These are phyloP conservation scores for Siderastrea siderea DNA, from an alignment of 92 coral and sea anemone genomes.

Conservation along the genomic window DNA sequence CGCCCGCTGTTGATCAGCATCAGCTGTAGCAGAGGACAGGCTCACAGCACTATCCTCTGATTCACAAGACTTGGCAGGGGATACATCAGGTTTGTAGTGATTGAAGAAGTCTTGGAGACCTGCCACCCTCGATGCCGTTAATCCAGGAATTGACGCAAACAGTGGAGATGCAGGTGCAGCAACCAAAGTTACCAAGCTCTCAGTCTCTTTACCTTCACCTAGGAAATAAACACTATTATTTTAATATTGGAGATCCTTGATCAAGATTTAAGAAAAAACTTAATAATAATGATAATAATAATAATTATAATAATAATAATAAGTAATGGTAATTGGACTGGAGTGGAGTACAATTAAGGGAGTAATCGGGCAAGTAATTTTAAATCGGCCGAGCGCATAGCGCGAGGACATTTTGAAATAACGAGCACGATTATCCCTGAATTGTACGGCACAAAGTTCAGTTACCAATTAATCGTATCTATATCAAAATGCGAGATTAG, in stretches of 20 bases:
- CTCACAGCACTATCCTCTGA: not conserved
- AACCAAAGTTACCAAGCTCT: constrained; percentile 64
- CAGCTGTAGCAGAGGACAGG: not conserved
- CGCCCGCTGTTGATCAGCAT: not conserved
- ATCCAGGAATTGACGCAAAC: constrained; percentile 40
- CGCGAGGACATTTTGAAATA: no score
- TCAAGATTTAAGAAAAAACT: no score
- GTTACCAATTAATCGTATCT: no score
- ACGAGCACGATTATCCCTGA: no score
- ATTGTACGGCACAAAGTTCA: no score
- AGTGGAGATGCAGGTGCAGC: constrained; percentile 53
- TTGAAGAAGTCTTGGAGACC: constrained; percentile 81
- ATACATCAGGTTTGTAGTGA: constrained; percentile 11
- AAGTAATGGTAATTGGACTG: no score
- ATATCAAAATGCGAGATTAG: no score
- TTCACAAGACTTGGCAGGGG: not conserved
- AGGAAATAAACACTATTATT: constrained; percentile 31
- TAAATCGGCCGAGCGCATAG: no score
- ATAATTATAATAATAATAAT: no score
- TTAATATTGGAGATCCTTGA: not conserved
- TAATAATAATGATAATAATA: no score
- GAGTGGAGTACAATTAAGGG: no score
- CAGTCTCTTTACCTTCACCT: constrained; percentile 36
- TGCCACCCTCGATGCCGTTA: constrained; percentile 73
- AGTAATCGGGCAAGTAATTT: no score